Evolutionary conservation across 1,140 invertebrate species (phyloP).

Genomic region (Macrobrachium rosenbergii): DNA sequence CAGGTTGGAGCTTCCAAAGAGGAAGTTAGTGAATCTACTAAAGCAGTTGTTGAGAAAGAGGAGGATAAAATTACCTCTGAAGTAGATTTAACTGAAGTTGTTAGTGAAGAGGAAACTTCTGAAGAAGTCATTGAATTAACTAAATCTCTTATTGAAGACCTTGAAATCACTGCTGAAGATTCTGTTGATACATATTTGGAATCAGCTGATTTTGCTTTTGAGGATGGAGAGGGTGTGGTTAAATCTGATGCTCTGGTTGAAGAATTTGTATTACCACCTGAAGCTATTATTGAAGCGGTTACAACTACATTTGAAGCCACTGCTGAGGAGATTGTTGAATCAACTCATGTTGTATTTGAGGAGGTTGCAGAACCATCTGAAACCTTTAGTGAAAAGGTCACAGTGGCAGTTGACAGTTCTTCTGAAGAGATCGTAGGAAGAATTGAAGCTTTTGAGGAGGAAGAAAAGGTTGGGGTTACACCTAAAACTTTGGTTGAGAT

Average conservation of each 20-base stretch:
- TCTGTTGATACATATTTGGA: neutral
- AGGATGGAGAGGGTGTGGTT: too few species aligned
- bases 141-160: neutral
- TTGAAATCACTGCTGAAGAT: constrained; percentile 1
- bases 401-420: neutral
- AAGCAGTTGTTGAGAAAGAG: too few species aligned
- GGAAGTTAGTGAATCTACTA: too few species aligned
- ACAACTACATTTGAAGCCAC: too few species aligned
- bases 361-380: neutral
- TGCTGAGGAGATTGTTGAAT: neutral
- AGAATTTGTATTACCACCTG: too few species aligned
- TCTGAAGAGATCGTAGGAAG: neutral
- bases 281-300: too few species aligned
- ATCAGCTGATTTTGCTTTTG: too few species aligned
- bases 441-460: neutral
- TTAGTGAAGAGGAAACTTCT: neutral
- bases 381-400: neutral
- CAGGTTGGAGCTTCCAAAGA: too few species aligned
- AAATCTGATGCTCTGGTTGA: too few species aligned
- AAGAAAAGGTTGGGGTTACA: neutral
- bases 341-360: neutral
- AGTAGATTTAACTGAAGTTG: too few species aligned
- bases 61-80: too few species aligned
- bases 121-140: neutral
- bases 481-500: neutral